Evolutionary conservation across 2,888 invertebrate genomes (phyloP).

Genomic region (Protodeltote pygarga): DNA sequence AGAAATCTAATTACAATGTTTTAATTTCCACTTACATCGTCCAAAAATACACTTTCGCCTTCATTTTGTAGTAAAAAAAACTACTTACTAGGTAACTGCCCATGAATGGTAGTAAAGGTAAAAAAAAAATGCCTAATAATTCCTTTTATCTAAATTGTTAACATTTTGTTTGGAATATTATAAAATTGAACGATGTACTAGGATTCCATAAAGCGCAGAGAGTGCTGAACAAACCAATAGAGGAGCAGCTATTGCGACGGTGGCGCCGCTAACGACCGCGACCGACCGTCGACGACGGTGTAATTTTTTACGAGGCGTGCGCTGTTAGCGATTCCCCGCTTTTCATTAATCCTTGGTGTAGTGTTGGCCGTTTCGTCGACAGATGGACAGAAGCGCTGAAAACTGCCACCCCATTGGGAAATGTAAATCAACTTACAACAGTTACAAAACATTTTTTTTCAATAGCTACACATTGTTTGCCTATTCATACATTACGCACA

Average conservation of each 20-base stretch:
- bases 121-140: not conserved
- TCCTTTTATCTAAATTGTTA: not conserved
- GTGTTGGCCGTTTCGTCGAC: slow-evolving; percentile 38
- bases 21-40: too few species aligned
- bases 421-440: slow-evolving; percentile 10
- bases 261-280: slow-evolving; percentile 60
- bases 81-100: too few species aligned
- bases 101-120: too few species aligned
- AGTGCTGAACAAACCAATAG: slow-evolving; percentile 54
- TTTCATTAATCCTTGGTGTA: slow-evolving; percentile 69
- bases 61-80: too few species aligned
- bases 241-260: slow-evolving; percentile 41
- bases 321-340: slow-evolving; percentile 59
- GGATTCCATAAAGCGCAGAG: slow-evolving; percentile 45
- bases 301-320: slow-evolving; percentile 64
- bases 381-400: slow-evolving; percentile 13
- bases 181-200: slow-evolving; percentile 45
- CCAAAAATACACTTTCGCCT: too few species aligned
- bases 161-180: not conserved
- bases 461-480: too few species aligned
- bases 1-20: too few species aligned
- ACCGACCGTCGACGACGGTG: slow-evolving; percentile 42
- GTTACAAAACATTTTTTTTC: slow-evolving; percentile 7
- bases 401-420: slow-evolving; percentile 23
- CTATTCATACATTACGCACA: too few species aligned